Conservation (phyloP, 2,797 vertebrate species). For the Chiloscyllium punctatum region DNA sequence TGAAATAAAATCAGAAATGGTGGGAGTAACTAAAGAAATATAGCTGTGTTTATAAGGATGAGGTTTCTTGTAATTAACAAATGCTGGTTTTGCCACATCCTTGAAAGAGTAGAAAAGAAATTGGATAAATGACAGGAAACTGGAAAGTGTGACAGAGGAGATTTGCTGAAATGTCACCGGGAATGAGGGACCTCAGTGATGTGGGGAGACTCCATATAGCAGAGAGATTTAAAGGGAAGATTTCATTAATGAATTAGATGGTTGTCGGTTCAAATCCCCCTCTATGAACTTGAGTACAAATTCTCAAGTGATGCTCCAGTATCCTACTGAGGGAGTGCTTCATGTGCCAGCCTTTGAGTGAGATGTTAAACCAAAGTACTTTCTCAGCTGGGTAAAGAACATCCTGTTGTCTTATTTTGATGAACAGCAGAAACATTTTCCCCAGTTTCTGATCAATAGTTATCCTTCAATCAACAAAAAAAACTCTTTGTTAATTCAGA, state of each 20-base stretch:
- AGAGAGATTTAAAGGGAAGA: neutral
- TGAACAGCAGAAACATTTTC: neutral
- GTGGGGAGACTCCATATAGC: neutral
- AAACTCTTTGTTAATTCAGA: too few species aligned
- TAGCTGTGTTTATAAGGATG: neutral
- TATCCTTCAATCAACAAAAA: neutral
- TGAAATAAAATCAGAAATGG: neutral
- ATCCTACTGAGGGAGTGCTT: neutral
- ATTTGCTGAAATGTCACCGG: neutral
- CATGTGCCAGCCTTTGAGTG: neutral
- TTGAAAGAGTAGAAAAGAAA: too few species aligned
- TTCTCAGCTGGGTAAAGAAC: neutral
- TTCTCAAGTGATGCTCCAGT: neutral
- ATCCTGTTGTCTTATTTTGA: neutral
- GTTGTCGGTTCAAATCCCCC: neutral
- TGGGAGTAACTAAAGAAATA: neutral
- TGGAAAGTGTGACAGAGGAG: neutral
- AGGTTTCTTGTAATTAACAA: too few species aligned
- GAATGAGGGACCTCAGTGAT: neutral
- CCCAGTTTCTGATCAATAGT: neutral
- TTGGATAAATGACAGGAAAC: neutral
- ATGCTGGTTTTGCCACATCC: too few species aligned
- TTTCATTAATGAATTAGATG: neutral
- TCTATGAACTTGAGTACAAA: neutral
- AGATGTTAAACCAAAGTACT: neutral